phyloP scores from a whole-genome alignment of 1,140 invertebrate species.

The Psilanteris sp. region DNA sequence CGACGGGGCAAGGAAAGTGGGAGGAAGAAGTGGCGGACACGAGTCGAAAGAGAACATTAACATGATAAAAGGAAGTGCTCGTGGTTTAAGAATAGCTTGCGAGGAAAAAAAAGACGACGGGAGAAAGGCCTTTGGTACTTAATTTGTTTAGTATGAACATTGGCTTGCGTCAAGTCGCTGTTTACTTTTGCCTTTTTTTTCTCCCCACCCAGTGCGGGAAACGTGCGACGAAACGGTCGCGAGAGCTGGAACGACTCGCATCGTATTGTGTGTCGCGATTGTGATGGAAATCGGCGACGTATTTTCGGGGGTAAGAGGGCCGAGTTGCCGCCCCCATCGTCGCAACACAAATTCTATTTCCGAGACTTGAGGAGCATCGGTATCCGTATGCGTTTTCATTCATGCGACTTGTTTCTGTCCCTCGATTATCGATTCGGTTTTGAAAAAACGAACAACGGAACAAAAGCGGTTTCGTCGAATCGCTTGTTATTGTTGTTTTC shows the following conservation, averaged over 20 bases:
- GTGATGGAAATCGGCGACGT: conserved; percentile 17
- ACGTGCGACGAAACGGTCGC: conserved; percentile 4
- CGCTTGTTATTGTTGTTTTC: no score
- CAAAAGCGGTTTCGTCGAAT: no score
- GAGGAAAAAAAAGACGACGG: conserved; percentile 10
- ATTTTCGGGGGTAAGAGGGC: neutral
- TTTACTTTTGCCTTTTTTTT: conserved; percentile 14
- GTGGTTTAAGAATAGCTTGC: conserved; percentile 23
- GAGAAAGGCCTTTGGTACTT: conserved; percentile 27
- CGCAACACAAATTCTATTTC: no score
- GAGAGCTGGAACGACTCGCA: neutral
- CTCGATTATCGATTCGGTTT: no score
- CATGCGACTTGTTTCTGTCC: no score
- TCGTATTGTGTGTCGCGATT: conserved; percentile 6
- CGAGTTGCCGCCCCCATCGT: no score
- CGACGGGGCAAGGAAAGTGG: neutral
- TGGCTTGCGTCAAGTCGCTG: conserved; percentile 8
- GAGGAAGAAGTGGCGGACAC: neutral
- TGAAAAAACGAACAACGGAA: no score
- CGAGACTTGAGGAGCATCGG: neutral
- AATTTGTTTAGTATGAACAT: conserved; percentile 14
- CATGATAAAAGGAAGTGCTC: conserved; percentile 33
- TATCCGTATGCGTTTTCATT: conserved; percentile 8
- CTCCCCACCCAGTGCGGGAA: no score
- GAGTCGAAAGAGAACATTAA: conserved; percentile 6